Conservation (phyloP, 2,113 vertebrate species). For the Python bivittatus region DNA sequence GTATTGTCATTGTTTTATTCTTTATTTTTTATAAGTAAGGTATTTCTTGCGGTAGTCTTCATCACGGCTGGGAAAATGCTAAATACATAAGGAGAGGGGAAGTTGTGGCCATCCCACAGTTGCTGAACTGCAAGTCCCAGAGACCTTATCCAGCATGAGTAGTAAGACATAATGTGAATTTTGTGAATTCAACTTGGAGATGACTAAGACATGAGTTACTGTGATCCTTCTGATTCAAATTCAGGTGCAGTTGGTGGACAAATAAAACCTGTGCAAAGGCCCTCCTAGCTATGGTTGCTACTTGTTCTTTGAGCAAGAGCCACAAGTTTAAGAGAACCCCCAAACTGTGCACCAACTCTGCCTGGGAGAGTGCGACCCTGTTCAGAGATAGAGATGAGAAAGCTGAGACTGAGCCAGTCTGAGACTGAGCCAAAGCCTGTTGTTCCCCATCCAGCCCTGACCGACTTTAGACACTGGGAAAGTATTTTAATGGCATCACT, state of each 20-base stretch:
- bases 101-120: not conserved
- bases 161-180: not conserved
- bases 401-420: too few species aligned
- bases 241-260: not conserved
- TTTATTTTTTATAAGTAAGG: constrained; percentile 15
- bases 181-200: not conserved
- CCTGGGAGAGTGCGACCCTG: not conserved
- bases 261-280: not conserved
- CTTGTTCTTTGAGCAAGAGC: not conserved
- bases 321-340: not conserved
- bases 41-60: constrained; percentile 6
- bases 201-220: not conserved
- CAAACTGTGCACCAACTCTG: not conserved
- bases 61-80: not conserved
- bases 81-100: not conserved
- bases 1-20: constrained; percentile 2
- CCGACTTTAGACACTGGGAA: not conserved
- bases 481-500: not conserved
- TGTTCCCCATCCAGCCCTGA: not conserved
- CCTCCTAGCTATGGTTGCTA: not conserved
- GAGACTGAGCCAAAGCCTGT: too few species aligned
- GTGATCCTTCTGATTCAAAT: not conserved
- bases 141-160: not conserved
- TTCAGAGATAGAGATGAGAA: not conserved
- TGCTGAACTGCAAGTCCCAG: not conserved